Percentiles rank a stretch among this genome's conserved stretches.
Evolutionary conservation across 1,140 invertebrate genomes (phyloP).

Genomic region (Caenorhabditis inopinata): DNA sequence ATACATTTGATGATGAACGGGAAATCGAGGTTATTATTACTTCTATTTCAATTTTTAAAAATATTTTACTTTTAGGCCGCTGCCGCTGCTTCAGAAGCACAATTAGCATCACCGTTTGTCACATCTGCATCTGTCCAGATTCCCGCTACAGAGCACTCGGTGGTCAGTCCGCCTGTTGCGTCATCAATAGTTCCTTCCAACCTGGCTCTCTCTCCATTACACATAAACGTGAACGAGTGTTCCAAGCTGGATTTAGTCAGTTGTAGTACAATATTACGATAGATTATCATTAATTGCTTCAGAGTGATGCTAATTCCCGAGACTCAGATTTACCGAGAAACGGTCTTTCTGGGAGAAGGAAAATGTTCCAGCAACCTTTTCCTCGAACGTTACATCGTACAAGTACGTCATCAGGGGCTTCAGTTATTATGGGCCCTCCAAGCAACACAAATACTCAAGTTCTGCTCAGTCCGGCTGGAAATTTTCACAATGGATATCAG

Average conservation of each 20-base stretch:
- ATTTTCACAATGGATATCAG: conserved; percentile 13
- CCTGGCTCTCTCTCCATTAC: background rate
- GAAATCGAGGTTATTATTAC: conserved; percentile 14
- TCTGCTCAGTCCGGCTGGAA: background rate
- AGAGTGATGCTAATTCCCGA: too few species aligned
- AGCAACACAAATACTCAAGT: conserved; percentile 3
- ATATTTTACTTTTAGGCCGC: background rate
- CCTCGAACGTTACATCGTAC: background rate
- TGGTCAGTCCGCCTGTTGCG: background rate
- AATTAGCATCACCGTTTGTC: background rate
- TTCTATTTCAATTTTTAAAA: too few species aligned
- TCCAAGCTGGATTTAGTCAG: background rate
- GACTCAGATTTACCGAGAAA: background rate
- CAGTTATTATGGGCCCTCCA: background rate
- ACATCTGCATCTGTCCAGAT: too few species aligned
- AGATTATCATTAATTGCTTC: too few species aligned
- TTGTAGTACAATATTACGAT: too few species aligned
- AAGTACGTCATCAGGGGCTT: background rate
- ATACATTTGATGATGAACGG: background rate
- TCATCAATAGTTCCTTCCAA: background rate
- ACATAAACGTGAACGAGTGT: background rate
- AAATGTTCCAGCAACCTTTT: background rate
- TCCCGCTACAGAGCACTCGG: background rate
- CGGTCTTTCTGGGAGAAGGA: background rate
- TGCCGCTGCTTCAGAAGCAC: background rate